Conservation (phyloP, 2,797 vertebrate species). For the Syngnathus acus region DNA sequence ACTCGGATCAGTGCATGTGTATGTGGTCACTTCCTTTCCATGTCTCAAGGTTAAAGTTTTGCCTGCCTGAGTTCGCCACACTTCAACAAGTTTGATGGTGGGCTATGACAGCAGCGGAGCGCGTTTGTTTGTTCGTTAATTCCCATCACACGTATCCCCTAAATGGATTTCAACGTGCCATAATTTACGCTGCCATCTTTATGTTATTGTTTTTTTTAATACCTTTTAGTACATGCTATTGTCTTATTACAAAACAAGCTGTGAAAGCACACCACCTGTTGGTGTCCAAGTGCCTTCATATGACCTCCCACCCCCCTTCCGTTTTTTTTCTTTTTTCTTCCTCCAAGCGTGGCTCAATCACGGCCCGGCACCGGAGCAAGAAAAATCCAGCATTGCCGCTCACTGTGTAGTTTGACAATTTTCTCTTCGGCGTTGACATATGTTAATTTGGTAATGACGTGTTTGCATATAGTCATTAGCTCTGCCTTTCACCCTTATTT, state of each 20-base stretch:
- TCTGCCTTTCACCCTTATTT: constrained; percentile 66
- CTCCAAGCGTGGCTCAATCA: constrained; percentile 42
- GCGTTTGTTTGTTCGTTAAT: not conserved
- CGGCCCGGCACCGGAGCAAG: constrained; percentile 27
- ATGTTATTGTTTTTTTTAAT: not conserved
- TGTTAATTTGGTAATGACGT: constrained; percentile 70
- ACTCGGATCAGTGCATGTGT: constrained; percentile 19
- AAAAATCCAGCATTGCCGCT: constrained; percentile 59
- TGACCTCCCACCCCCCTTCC: constrained; percentile 39
- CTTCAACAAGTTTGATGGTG: not conserved
- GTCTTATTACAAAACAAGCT: constrained; percentile 49
- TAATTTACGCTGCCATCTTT: not conserved
- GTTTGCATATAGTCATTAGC: constrained; percentile 69
- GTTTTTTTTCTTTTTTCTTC: constrained; percentile 27
- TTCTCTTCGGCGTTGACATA: constrained; percentile 65
- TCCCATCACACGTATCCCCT: not conserved
- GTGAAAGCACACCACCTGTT: constrained; percentile 77
- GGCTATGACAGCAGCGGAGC: not conserved
- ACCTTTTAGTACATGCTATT: constrained; percentile 29
- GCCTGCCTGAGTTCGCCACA: constrained; percentile 22
- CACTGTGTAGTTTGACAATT: constrained; percentile 62
- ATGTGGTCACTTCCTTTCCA: constrained; percentile 25
- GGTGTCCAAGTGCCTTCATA: constrained; percentile 63
- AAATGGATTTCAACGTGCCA: not conserved
- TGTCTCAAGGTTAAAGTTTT: constrained; percentile 45